Conservation (phyloP, 1,140 invertebrate species). For the Zaprionus inermis region DNA sequence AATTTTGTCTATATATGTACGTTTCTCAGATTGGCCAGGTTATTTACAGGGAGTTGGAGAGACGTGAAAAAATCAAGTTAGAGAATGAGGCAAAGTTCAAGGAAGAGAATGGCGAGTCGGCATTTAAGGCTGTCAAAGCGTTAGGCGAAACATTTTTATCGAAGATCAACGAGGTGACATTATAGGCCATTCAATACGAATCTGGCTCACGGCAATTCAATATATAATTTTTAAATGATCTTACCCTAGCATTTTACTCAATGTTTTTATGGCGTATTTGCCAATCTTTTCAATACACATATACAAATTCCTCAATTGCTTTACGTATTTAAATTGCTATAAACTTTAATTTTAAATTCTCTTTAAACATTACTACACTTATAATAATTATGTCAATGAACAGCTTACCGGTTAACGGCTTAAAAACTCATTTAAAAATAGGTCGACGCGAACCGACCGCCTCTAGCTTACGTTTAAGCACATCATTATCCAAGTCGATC, state of each 20-base stretch:
- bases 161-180: conserved; percentile 60
- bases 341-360: conserved; percentile 79
- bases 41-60: conserved; percentile 72
- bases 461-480: conserved; percentile 77
- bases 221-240: background rate
- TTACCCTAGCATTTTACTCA: background rate
- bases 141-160: conserved; percentile 64
- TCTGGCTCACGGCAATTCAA: background rate
- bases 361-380: conserved; percentile 62
- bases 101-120: conserved; percentile 73
- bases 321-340: conserved; percentile 58
- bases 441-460: conserved; percentile 66
- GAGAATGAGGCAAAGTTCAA: conserved; percentile 70
- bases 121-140: conserved; percentile 74
- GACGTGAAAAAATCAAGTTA: conserved; percentile 60
- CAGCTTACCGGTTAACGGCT: conserved; percentile 3
- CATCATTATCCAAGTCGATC: conserved; percentile 80
- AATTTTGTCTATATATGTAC: background rate
- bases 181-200: conserved; percentile 21
- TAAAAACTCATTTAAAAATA: conserved; percentile 53
- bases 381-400: conserved; percentile 58
- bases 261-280: conserved; percentile 9
- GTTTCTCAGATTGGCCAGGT: conserved; percentile 76
- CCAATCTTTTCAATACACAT: background rate
- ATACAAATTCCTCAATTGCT: background rate